Evolutionary conservation across 1,140 invertebrate species (phyloP).

Genomic region (Zaprionus capensis): DNA sequence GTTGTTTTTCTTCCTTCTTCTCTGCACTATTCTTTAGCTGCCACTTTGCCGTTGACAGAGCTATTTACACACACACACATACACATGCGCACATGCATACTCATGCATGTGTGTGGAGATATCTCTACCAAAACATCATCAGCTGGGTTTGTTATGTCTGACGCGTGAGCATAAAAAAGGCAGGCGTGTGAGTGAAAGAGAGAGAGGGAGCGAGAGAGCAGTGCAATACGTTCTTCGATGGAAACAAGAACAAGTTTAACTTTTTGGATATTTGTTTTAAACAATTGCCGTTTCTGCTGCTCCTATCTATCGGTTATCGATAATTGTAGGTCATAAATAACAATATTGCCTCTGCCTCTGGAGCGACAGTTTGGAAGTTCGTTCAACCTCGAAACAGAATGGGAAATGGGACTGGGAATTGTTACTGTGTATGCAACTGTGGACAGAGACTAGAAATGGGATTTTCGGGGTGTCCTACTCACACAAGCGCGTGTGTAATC

Average conservation of each 20-base stretch:
- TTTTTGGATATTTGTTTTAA: conserved; percentile 50
- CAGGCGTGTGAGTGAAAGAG: conserved; percentile 25
- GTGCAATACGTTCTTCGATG: conserved; percentile 11
- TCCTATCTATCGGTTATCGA: conserved; percentile 42
- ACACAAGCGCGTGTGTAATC: conserved; percentile 6
- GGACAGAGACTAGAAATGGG: conserved; percentile 24
- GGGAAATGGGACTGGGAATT: conserved; percentile 20
- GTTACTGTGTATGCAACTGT: not conserved
- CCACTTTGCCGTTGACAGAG: conserved; percentile 31
- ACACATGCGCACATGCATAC: not conserved
- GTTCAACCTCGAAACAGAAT: conserved; percentile 65
- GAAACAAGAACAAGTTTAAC: conserved; percentile 55
- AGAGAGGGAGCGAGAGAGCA: conserved; percentile 36
- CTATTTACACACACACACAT: conserved; percentile 21
- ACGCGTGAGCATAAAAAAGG: conserved; percentile 35
- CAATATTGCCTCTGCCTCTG: conserved; percentile 21
- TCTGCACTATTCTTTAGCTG: conserved; percentile 42
- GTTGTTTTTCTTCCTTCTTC: conserved; percentile 42
- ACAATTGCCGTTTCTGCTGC: conserved; percentile 48
- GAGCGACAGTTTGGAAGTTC: conserved; percentile 47
- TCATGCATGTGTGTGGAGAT: not conserved
- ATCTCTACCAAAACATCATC: conserved; percentile 74
- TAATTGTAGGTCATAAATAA: conserved; percentile 73
- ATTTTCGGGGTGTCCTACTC: conserved; percentile 33
- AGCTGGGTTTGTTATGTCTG: conserved; percentile 77